Evolutionary conservation across 2,888 invertebrate genomes (phyloP), one percentile per base, ranked within the genome.

Genomic region (Serrognathus titanus): DNA sequence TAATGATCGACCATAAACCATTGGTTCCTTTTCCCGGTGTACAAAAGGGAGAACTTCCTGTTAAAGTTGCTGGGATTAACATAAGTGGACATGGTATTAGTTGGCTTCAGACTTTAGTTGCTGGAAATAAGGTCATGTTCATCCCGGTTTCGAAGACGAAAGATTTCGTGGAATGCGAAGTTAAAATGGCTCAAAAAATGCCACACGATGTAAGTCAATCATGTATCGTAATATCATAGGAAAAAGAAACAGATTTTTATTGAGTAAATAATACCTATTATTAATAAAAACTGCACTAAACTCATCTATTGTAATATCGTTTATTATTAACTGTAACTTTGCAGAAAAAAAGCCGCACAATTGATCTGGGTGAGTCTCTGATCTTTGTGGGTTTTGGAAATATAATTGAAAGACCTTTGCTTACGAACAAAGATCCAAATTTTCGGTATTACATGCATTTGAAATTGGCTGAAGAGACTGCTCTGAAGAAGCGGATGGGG

Each of bases 371-470:
- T 0, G 79, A 82, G 62, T 78, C 80, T 46, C 73, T 85, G 45
- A 70, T 81, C 0, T 75, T 72, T 66, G 71, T 82, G 56, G 82
- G 82, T 72, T 95, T 94, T 72, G 95, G 92, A 0, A 92, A 92
- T 0, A 66, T 66, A 7, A 89, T 92, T 0, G 94, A 94, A 77
- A 93, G 92, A 54, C 77, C 73, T 69, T 31, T 31, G 24, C 70
- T 69, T 66, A 51, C 67, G 8, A 68, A 68, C 24, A 74, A 76
- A 55, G 71, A 73, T 40, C 61, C 68, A 7, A 70, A 76, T 52
- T 59, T 73, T 11, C 64, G 64, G 31, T 82, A 82, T 66, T 75
- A 77, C 61, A 73, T 74, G 40, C 66, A 72, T 50, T 66, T 83
- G 24, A 65, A 76, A 50, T 66, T 65, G 12, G 81, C 81, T 10